Evolutionary conservation across 2,797 vertebrate species (phyloP).

Genomic region (Karalla daura): DNA sequence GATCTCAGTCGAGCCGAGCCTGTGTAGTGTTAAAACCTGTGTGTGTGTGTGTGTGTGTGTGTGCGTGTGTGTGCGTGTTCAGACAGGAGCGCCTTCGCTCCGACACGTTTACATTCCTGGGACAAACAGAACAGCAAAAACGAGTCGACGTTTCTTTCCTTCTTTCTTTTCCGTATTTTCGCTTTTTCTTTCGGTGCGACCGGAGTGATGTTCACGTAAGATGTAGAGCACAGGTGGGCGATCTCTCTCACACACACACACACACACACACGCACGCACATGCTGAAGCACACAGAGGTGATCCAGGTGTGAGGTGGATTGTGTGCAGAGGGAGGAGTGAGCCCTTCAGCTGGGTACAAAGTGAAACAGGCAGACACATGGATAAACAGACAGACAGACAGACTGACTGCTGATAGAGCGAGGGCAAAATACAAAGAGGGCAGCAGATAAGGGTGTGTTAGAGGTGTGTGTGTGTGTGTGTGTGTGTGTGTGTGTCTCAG

Average conservation of each 20-base stretch:
- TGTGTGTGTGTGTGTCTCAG: slow-evolving; percentile 1
- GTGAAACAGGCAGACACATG: slow-evolving; percentile 12
- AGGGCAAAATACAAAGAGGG: slow-evolving; percentile 59
- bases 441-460: slow-evolving; percentile 46
- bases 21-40: slow-evolving; percentile 61
- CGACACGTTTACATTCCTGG: slow-evolving; percentile 77
- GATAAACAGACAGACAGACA: slow-evolving; percentile 1
- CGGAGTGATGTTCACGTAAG: slow-evolving; percentile 7
- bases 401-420: slow-evolving; percentile 30
- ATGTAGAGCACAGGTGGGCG: slow-evolving; percentile 3
- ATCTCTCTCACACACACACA: background rate
- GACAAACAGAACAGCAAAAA: slow-evolving; percentile 66
- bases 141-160: slow-evolving; percentile 29
- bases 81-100: slow-evolving; percentile 69
- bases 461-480: slow-evolving; percentile 1
- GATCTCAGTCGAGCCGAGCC: slow-evolving; percentile 37
- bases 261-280: background rate
- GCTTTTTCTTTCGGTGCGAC: slow-evolving; percentile 5
- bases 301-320: slow-evolving; percentile 29
- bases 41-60: slow-evolving; percentile 6
- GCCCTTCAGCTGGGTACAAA: slow-evolving; percentile 33
- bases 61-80: slow-evolving; percentile 61
- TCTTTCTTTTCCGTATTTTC: slow-evolving; percentile 7
- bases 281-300: slow-evolving; percentile 12
- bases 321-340: slow-evolving; percentile 18